phyloP scores from a whole-genome alignment of 2,888 invertebrate species.

The Euspilapteryx auroguttella region DNA sequence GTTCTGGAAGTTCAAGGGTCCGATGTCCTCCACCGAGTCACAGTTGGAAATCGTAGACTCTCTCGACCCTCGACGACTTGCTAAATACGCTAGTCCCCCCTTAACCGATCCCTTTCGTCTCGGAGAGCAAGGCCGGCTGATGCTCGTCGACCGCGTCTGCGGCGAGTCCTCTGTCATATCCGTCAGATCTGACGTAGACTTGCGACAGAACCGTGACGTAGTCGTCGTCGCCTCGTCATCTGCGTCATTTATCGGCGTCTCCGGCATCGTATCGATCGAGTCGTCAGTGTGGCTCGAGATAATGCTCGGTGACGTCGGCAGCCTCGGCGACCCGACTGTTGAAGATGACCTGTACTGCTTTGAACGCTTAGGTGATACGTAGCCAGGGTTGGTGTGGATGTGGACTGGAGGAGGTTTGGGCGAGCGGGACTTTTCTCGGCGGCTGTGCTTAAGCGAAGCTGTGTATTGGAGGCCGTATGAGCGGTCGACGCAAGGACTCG shows the following conservation, averaged over 20 bases:
- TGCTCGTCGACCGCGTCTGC: conserved; percentile 62
- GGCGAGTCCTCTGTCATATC: conserved; percentile 64
- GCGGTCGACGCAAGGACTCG: conserved; percentile 37
- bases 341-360: conserved; percentile 47
- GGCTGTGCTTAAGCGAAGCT: conserved; percentile 40
- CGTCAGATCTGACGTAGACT: conserved; percentile 76
- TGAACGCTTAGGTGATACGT: conserved; percentile 53
- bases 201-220: conserved; percentile 61
- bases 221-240: conserved; percentile 47
- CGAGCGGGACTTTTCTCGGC: conserved; percentile 42
- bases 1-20: conserved; percentile 78
- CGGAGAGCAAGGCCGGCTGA: conserved; percentile 66
- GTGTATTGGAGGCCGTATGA: conserved; percentile 33
- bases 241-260: conserved; percentile 40
- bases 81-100: conserved; percentile 76
- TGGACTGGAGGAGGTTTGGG: conserved; percentile 57
- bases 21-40: conserved; percentile 70
- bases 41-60: conserved; percentile 74
- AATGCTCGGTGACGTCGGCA: conserved; percentile 47
- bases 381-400: conserved; percentile 65
- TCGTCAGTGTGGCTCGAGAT: conserved; percentile 53
- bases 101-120: conserved; percentile 70
- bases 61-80: conserved; percentile 84
- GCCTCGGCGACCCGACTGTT: conserved; percentile 41
- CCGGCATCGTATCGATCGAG: conserved; percentile 39